Evolutionary conservation across 1,140 invertebrate genomes (phyloP).

Genomic region (Lepeophtheirus salmonis): DNA sequence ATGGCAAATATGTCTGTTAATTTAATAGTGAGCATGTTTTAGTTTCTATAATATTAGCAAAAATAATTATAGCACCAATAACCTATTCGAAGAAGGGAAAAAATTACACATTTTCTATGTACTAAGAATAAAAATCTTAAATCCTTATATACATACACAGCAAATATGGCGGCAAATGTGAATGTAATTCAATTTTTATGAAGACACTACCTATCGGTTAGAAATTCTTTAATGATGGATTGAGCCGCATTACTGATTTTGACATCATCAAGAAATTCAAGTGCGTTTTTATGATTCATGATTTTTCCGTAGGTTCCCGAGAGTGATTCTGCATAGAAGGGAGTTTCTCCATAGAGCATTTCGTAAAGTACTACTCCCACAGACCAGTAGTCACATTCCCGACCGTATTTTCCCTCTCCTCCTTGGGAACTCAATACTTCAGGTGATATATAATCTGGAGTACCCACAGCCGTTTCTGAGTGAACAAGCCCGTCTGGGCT

Average conservation of each 20-base stretch:
- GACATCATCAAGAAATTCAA: slow-evolving; percentile 82
- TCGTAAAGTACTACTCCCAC: slow-evolving; percentile 97
- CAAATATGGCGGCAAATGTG: too few relatives aligned
- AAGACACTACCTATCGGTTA: slow-evolving; percentile 69
- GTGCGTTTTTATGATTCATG: slow-evolving; percentile 91
- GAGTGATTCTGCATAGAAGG: slow-evolving; percentile 94
- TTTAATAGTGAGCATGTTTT: too few relatives aligned
- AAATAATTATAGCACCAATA: too few relatives aligned
- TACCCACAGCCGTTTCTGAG: slow-evolving; percentile 93
- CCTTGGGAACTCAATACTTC: slow-evolving; percentile 95
- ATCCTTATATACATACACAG: too few relatives aligned
- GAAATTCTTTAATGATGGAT: slow-evolving; percentile 72
- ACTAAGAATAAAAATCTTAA: too few relatives aligned
- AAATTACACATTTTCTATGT: too few relatives aligned
- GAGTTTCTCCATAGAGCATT: slow-evolving; percentile 96
- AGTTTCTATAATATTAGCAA: too few relatives aligned
- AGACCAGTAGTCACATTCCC: slow-evolving; percentile 99
- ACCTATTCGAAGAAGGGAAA: too few relatives aligned
- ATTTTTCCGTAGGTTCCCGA: slow-evolving; percentile 97
- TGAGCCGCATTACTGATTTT: slow-evolving; percentile 80
- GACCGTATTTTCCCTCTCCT: slow-evolving; percentile 62
- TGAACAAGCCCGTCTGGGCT: slow-evolving; percentile 77
- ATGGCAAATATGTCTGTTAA: too few relatives aligned
- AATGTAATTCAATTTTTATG: too few relatives aligned
- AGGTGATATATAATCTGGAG: slow-evolving; percentile 96